These are phyloP conservation scores for Oreotrochilus melanogaster DNA, from an alignment of 2,113 vertebrate species.

Conservation along the genomic window DNA sequence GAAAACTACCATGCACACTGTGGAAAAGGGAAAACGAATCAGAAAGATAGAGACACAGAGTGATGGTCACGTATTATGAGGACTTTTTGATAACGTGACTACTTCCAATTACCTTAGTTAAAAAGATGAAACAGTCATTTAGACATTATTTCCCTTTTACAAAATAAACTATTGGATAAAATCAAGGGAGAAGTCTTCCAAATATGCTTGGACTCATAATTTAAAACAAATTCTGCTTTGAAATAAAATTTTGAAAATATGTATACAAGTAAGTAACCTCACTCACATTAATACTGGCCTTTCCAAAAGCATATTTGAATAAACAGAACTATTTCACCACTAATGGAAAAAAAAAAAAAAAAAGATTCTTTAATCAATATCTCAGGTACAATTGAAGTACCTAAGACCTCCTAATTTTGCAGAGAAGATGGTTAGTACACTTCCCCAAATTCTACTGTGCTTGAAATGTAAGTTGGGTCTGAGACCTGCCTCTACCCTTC, in stretches of 20 bases:
- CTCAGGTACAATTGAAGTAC: background rate
- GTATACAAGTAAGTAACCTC: background rate
- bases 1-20: background rate
- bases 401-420: background rate
- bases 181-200: background rate
- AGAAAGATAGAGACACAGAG: background rate
- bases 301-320: background rate
- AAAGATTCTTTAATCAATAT: background rate
- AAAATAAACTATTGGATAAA: background rate
- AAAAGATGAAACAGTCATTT: background rate
- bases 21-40: background rate
- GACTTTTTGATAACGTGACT: background rate
- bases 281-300: background rate
- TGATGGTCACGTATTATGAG: background rate
- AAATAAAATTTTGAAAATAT: background rate
- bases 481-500: background rate
- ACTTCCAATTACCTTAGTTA: background rate
- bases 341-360: background rate
- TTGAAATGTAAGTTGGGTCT: background rate
- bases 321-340: background rate
- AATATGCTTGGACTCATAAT: background rate
- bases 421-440: background rate
- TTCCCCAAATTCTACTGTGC: background rate
- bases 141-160: background rate
- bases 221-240: background rate